These are phyloP conservation scores for Centropus bengalensis DNA, from an alignment of 2,113 vertebrate genomes.

Conservation along the genomic window DNA sequence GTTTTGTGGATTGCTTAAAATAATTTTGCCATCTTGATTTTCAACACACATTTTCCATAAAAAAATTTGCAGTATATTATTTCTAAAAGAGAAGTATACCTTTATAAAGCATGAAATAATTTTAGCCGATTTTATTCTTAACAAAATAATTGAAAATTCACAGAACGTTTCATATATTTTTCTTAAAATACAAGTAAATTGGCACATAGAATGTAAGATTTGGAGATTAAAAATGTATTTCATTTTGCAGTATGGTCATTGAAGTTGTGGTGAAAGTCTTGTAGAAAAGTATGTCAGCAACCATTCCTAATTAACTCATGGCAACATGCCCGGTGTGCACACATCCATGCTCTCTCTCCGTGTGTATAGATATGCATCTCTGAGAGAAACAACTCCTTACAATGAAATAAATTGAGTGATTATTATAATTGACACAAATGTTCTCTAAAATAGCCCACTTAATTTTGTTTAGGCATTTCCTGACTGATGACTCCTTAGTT, in stretches of 20 bases:
- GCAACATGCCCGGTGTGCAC: background rate
- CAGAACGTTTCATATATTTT: background rate
- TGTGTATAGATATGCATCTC: conserved; percentile 46
- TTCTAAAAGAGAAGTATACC: background rate
- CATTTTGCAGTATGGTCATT: background rate
- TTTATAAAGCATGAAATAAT: background rate
- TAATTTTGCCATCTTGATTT: background rate
- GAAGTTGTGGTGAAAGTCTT: conserved; percentile 17
- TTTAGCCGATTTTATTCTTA: background rate
- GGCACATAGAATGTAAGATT: background rate
- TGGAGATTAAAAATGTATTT: background rate
- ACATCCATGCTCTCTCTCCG: background rate
- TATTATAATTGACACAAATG: conserved; percentile 55
- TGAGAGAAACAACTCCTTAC: conserved; percentile 26
- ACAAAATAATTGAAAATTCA: background rate
- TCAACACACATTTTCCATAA: background rate
- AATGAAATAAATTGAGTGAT: conserved; percentile 52
- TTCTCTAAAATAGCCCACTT: conserved; percentile 33
- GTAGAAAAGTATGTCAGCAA: background rate
- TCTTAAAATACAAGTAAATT: background rate
- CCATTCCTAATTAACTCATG: conserved; percentile 40
- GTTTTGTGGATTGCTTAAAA: background rate
- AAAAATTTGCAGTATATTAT: background rate
- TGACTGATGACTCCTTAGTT: conserved; percentile 41
- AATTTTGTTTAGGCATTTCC: conserved; percentile 50